Conservation (phyloP, 2,888 invertebrate species). For the Andrena bucephala region DNA sequence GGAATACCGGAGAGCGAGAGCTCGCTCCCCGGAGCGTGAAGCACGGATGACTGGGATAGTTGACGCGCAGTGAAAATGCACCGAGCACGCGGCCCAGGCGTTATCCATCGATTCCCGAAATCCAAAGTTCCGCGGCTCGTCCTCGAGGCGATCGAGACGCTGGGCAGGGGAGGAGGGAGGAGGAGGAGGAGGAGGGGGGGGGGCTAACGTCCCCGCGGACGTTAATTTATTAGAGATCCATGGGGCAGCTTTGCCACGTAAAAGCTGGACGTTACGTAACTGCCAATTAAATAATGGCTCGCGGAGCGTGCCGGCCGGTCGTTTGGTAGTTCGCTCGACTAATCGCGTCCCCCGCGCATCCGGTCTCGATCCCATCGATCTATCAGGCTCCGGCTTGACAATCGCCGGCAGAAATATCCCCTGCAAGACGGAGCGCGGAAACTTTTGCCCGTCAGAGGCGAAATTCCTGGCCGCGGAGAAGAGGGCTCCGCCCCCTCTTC, state of each 20-base stretch:
- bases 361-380: slow-evolving; percentile 54
- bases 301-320: slow-evolving; percentile 54
- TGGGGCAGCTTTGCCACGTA: slow-evolving; percentile 46
- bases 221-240: slow-evolving; percentile 67
- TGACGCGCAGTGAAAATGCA: neutral
- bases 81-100: neutral
- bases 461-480: slow-evolving; percentile 2
- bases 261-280: slow-evolving; percentile 65
- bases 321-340: slow-evolving; percentile 55
- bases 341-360: slow-evolving; percentile 62
- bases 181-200: neutral
- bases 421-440: neutral
- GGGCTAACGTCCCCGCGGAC: slow-evolving; percentile 35
- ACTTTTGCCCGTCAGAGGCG: neutral
- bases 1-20: slow-evolving; percentile 18
- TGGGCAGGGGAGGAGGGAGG: neutral
- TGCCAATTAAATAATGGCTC: slow-evolving; percentile 69
- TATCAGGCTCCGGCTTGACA: slow-evolving; percentile 1
- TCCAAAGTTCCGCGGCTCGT: neutral
- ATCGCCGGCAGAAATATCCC: slow-evolving; percentile 11
- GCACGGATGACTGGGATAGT: neutral
- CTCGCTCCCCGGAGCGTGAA: neutral
- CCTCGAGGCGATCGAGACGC: neutral
- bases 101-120: slow-evolving; percentile 1
- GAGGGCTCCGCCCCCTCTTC: slow-evolving; percentile 1